Base-by-base conservation (phyloP, 2,113 vertebrate species). In the Sitta europaea region DNA sequence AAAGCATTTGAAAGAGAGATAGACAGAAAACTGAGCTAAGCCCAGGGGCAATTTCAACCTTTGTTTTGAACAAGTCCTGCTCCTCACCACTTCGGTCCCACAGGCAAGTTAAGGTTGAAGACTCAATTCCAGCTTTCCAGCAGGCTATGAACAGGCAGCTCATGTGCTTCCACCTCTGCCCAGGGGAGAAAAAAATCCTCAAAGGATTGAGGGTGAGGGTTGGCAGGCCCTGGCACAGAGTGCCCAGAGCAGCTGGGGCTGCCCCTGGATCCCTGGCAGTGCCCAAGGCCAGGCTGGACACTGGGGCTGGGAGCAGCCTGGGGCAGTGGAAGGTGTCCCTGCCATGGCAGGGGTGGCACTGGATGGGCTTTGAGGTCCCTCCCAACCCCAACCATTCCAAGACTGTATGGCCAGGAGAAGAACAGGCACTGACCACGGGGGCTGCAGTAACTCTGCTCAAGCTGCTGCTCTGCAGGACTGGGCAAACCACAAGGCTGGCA, bases 221-320 rank as follows among this genome's bases (percentile, higher is more conserved):
- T 53, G 11, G 3, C 0, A 81, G 59, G 28, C 19, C 19, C 59
- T 74, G 86, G 45, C 15, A 53, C 15, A 80, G 43, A 50, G 5
- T 38, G 33, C 33, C 51, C 77, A 59, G 38, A 67, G 68, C 0
- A 81, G 61, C 38, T 59, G 45, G 2, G 61, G 45, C 53, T 89
- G 68, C 16, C 45, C 38, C 28, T 35, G 51, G 5, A 81, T 38
- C 38, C 28, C 68, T 74, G 47, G 6, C 0, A 67, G 24, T 22
- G 45, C 0, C n/a, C 70, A 4, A 54, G 20, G 53, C 20, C 45
- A 59, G 47, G n/a, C 0, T 47, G 53, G 86, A 45, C 35, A 36
- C 0, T 2, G 0, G 23, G 15, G 33, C 19, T 38, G 10, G 61
- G 45, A 53, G 28, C 45, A 38, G 0, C 28, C 16, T 40, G 45